A percentile compares a stretch with the other conserved stretches of the same genome.
Conservation (phyloP, 1,140 invertebrate species). For the Temnothorax nylanderi region DNA sequence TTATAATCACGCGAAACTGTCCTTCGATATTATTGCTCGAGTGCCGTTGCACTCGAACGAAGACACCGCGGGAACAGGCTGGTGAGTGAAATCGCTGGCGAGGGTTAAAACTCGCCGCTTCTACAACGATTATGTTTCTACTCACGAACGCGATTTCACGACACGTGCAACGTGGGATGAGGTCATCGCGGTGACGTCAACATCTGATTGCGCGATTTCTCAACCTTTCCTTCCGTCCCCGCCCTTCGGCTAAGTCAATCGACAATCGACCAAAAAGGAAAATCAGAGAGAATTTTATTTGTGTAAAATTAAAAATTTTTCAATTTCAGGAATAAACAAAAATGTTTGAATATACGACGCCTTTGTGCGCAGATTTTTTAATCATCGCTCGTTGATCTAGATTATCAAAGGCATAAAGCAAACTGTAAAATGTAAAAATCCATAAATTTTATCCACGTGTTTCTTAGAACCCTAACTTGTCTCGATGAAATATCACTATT, state of each 20-base stretch:
- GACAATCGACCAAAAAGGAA: neutral
- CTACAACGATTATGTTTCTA: conserved; percentile 22
- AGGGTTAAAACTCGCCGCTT: conserved; percentile 21
- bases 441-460: neutral
- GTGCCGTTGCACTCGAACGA: neutral
- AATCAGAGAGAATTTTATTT: neutral
- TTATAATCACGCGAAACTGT: conserved; percentile 5
- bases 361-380: neutral
- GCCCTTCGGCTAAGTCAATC: neutral
- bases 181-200: conserved; percentile 51
- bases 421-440: conserved; percentile 10
- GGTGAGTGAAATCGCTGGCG: neutral
- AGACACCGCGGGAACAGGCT: neutral
- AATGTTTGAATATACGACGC: neutral
- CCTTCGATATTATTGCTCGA: neutral
- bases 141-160: conserved; percentile 32
- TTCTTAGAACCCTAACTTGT: neutral
- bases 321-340: neutral
- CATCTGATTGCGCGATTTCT: conserved; percentile 41
- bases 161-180: conserved; percentile 48
- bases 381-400: neutral
- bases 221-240: conserved; percentile 27
- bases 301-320: neutral
- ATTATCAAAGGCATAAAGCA: neutral
- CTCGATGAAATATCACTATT: conserved; percentile 29